These are phyloP conservation scores for Nesidiocoris tenuis DNA, from an alignment of 2,888 invertebrate genomes.

Conservation along the genomic window DNA sequence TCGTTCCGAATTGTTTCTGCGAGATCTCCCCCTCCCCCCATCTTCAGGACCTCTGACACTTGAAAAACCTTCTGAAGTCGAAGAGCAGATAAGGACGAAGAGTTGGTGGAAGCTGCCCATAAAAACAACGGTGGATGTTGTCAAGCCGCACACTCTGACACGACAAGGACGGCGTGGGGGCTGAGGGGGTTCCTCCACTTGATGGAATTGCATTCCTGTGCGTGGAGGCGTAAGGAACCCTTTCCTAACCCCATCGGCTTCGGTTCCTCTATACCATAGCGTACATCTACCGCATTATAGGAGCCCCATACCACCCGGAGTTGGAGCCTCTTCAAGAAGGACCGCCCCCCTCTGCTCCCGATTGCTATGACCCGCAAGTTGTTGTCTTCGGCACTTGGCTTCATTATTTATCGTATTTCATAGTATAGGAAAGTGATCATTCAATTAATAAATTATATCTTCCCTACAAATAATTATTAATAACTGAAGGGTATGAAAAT, in stretches of 20 bases:
- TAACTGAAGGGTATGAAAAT: no score
- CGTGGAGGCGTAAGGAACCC: slow-evolving; percentile 44
- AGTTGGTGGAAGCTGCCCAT: slow-evolving; percentile 12
- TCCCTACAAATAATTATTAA: no score
- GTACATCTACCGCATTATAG: no score
- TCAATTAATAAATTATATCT: no score
- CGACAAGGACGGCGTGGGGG: not conserved
- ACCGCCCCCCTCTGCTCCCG: not conserved
- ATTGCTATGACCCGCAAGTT: not conserved
- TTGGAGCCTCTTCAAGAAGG: not conserved
- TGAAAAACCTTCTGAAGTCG: not conserved
- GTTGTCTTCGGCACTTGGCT: no score
- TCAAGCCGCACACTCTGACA: slow-evolving; percentile 10
- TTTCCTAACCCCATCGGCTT: slow-evolving; percentile 6
- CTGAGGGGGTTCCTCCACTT: slow-evolving; percentile 16
- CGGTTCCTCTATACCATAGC: no score
- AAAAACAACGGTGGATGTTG: slow-evolving; percentile 39
- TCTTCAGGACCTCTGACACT: not conserved
- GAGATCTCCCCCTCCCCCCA: not conserved
- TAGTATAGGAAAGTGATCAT: no score
- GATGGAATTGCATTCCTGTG: slow-evolving; percentile 50
- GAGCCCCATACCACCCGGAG: not conserved
- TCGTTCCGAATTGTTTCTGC: not conserved
- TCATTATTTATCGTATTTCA: no score
- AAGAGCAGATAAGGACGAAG: not conserved